A percentile compares a stretch with the other conserved stretches of the same genome.
These are phyloP conservation scores for Pachycephala philippinensis DNA, from an alignment of 2,113 vertebrate genomes.

Conservation along the genomic window DNA sequence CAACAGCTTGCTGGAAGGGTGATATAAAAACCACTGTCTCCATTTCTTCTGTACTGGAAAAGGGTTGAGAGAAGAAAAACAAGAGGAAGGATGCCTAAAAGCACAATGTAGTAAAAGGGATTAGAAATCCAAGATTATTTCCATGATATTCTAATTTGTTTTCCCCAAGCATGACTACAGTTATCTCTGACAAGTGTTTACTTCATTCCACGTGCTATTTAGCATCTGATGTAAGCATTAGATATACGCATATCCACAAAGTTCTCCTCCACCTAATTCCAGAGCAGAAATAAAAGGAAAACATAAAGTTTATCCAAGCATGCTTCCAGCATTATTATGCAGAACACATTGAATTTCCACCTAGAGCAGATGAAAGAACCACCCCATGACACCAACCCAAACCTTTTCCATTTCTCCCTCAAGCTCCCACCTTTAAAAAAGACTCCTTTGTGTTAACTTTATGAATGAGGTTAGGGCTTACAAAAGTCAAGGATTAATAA, in stretches of 20 bases:
- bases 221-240: neutral
- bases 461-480: slow-evolving; percentile 48
- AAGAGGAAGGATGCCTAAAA: neutral
- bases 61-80: neutral
- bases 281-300: neutral
- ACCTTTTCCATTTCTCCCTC: neutral
- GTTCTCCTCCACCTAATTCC: neutral
- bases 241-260: neutral
- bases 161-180: neutral
- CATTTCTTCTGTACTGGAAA: neutral
- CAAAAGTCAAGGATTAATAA: slow-evolving; percentile 30
- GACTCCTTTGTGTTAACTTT: slow-evolving; percentile 8
- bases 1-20: neutral
- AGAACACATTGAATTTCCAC: neutral
- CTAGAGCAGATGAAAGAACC: neutral
- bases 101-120: neutral
- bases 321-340: neutral
- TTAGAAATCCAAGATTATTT: neutral
- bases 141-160: neutral
- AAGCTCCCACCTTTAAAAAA: neutral
- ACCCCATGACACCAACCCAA: neutral
- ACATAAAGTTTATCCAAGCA: neutral
- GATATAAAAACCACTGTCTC: neutral
- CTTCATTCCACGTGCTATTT: neutral
- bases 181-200: neutral